Conservation (phyloP, 2,888 invertebrate species). For the Andrena flavipes region DNA sequence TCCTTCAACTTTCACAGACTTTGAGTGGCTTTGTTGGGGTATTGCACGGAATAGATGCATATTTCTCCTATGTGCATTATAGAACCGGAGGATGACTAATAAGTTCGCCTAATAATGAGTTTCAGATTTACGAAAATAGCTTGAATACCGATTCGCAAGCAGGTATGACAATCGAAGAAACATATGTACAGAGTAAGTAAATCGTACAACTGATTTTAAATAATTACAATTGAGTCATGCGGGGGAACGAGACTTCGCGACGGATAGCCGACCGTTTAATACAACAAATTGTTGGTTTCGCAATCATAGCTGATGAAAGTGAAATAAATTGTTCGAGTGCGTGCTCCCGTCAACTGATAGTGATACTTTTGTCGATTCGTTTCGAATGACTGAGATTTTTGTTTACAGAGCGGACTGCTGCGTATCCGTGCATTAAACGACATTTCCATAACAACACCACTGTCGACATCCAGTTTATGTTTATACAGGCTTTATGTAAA, state of each 20-base stretch:
- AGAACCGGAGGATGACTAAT: constrained; percentile 86
- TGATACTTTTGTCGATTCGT: no score
- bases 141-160: not conserved
- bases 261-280: not conserved
- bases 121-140: not conserved
- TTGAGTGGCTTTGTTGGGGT: constrained; percentile 91
- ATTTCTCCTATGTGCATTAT: constrained; percentile 90
- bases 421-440: no score
- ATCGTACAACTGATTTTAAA: not conserved
- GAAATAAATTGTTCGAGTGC: not conserved
- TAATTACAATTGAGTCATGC: not conserved
- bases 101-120: not conserved
- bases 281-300: not conserved
- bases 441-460: no score
- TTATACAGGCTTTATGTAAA: no score
- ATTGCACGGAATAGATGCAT: constrained; percentile 92
- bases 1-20: constrained; percentile 87
- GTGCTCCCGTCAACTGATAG: no score
- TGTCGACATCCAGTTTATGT: no score
- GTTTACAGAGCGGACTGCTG: no score
- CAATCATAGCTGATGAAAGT: not conserved
- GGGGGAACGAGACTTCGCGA: not conserved
- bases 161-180: not conserved
- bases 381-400: no score
- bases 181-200: not conserved